phyloP scores from a whole-genome alignment of 2,797 vertebrate genomes.

The Salmo trutta region DNA sequence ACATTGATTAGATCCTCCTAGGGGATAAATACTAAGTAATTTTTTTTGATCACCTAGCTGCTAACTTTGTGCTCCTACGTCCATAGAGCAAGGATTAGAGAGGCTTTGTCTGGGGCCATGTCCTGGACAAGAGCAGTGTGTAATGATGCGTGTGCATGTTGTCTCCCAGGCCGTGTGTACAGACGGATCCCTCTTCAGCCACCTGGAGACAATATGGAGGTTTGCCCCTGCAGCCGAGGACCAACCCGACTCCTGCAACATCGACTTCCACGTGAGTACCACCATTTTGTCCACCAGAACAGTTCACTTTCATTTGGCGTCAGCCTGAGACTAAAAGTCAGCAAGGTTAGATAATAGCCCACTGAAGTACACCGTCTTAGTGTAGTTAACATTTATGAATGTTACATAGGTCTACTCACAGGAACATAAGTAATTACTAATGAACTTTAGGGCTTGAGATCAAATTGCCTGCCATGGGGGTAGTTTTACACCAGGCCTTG shows the following conservation, averaged over 20 bases:
- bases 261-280: slow-evolving; percentile 78
- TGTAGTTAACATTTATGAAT: background rate
- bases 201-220: slow-evolving; percentile 81
- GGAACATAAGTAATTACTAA: background rate
- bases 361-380: background rate
- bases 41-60: background rate
- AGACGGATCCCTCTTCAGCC: slow-evolving; percentile 77
- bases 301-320: background rate
- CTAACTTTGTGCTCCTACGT: background rate
- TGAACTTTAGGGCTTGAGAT: background rate
- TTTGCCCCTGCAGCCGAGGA: slow-evolving; percentile 69
- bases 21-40: background rate
- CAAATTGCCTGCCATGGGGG: background rate
- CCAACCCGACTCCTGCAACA: slow-evolving; percentile 65
- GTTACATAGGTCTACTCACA: no score
- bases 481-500: slow-evolving; percentile 5
- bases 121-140: background rate
- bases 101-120: slow-evolving; percentile 1
- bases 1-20: background rate
- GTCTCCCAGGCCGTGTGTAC: slow-evolving; percentile 75
- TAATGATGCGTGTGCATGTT: slow-evolving; percentile 18
- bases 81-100: background rate
- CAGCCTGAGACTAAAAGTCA: background rate
- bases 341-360: background rate
- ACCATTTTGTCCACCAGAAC: background rate